Base-by-base conservation (phyloP, 2,113 vertebrate species). In the Psephotus haematonotus region DNA sequence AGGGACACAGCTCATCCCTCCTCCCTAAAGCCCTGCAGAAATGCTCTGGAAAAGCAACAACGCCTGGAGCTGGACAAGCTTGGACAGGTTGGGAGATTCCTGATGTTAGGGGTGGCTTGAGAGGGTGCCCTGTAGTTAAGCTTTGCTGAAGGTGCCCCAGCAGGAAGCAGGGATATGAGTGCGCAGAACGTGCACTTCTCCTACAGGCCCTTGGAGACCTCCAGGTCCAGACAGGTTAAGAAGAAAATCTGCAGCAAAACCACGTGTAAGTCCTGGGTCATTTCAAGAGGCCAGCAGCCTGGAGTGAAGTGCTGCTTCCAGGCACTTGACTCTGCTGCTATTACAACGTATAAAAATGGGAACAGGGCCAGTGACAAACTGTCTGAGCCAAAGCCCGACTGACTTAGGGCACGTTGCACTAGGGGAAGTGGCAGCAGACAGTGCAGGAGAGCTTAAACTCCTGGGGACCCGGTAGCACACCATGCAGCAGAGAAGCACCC, bases 21-120 rank as follows among this genome's bases (percentile, higher is more conserved):
- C 68, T 80, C 55, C 86, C 35, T 19, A 27, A 1, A 83, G 64
- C 49, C 52, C 74, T 52, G 37, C 62, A 77, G 83, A 94, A 94
- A 87, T 18, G 28, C 44, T 88, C 67, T 87, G 83, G 62, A 91
- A 94, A 89, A 68, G 76, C 65, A 80, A 65, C 57, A 94, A 88
- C 57, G 71, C 65, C 69, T 68, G 55, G 41, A 90, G 69, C 64
- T 68, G 62, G 91, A 81, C 92, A 88, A 33, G 80, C 29, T 28
- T 68, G 80, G 77, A 53, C 88, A 92, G 2, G 39, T 9, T 8
- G 5, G 24, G 52, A 90, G 65, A 91, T 52, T 88, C 44, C 44
- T 91, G 57, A 90, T 53, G n/a, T 68, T 60, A 60, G 43, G 49
- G 82, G 39, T 75, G 65, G 77, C 80, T 93, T 43, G 62, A 93